Conservation (phyloP, 2,797 vertebrate species). For the Buphagus erythrorhynchus region DNA sequence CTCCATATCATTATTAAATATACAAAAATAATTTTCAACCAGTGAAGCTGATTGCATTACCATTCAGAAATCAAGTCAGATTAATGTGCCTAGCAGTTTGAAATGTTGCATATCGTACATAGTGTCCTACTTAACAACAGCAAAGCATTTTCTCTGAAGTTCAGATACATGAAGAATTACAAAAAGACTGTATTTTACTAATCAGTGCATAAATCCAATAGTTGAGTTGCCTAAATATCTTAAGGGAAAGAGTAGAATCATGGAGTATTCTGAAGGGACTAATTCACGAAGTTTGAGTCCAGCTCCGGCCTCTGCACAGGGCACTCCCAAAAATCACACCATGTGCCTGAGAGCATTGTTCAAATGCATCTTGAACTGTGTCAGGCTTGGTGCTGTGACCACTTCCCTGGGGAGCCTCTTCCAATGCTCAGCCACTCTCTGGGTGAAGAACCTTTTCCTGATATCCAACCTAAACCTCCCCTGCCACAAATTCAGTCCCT, state of each 20-base stretch:
- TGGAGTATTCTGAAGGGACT: not conserved
- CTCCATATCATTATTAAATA: not conserved
- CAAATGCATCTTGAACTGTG: not conserved
- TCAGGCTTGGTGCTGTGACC: not conserved
- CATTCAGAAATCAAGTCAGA: not conserved
- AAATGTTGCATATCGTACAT: not conserved
- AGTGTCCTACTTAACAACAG: not conserved
- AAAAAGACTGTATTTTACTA: not conserved
- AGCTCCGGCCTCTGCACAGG: not conserved
- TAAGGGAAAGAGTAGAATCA: not conserved
- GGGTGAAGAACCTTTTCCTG: not conserved
- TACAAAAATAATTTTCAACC: not conserved
- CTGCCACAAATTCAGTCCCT: rapidly evolving
- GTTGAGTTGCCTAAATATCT: not conserved
- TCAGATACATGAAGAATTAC: not conserved
- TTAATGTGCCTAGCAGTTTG: not conserved
- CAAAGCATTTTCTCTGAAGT: not conserved
- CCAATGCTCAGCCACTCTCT: not conserved
- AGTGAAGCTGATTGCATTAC: not conserved
- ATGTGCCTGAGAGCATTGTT: not conserved
- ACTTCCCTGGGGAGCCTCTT: rapidly evolving
- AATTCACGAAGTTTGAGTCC: not conserved
- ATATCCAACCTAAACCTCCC: not conserved
- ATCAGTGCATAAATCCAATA: not conserved
- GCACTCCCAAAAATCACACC: not conserved